Base-by-base conservation (phyloP, 2,888 invertebrate genomes). In the Cerastis rubricosa region DNA sequence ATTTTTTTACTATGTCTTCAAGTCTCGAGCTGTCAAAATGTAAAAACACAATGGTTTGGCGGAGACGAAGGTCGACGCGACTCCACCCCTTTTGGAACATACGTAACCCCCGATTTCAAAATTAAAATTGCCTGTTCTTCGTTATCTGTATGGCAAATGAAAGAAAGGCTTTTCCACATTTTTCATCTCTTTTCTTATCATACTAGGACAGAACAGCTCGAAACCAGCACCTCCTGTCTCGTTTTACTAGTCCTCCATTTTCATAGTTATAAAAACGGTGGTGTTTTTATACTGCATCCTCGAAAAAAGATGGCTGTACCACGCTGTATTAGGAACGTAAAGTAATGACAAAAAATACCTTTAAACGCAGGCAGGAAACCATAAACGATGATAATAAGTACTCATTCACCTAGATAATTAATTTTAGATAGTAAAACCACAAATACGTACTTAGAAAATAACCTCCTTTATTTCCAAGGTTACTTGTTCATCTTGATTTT, bases 401-500 rank as follows among this genome's bases (percentile, higher is more conserved):
- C 5, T 6, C 0, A 47, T 57, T 40, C n/a, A 54, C 45, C 25
- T 25, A 51, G 35, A 51, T 22, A 59, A 49, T 49, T 45, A 51
- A 45, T 51, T 80, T 73, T 47, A 29, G 9, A 64, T 25, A 74
- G n/a, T 80, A 22, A 2, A 64, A 65, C 49, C 43, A 51, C 49
- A 59, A 81, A 35, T 65, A 57, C 54, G 11, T 12, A n/a, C 35
- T 76, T 51, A 66, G 40, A 35, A 78, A 64, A 79, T 67, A 71
- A 65, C 35, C 22, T 59, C 49, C 45, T 64, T 71, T 49, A 61
- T 45, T 49, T 70, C 40, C 51, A 73, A 84, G 80, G 80, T 45
- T 61, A 73, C 35, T 79, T n/a, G 19, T 9, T 43, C 40, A 61
- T 66, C 69, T 63, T 74, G 74, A 74, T 80, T 70, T 81, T 83